A percentile compares a stretch with the other conserved stretches of the same genome.
phyloP scores from a whole-genome alignment of 2,888 invertebrate species.

The Ormyrus pomaceus region DNA sequence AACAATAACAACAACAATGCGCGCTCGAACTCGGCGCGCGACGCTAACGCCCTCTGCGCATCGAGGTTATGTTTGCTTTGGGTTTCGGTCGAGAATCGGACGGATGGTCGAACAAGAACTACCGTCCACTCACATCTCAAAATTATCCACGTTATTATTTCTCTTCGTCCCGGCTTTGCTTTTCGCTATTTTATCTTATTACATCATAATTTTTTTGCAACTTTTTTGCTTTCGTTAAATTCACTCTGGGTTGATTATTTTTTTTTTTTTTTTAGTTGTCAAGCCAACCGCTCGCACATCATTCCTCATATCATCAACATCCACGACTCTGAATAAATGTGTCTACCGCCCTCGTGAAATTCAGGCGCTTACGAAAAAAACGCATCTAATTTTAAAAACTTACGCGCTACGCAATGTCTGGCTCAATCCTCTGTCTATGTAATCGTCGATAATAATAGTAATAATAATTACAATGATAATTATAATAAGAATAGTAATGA shows the following conservation, averaged over 20 bases:
- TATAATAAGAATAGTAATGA: conserved; percentile 26
- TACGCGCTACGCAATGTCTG: conserved; percentile 24
- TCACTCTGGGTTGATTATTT: background rate
- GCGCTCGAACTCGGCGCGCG: conserved; percentile 15
- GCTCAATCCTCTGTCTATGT: conserved; percentile 30
- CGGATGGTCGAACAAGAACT: conserved; percentile 61
- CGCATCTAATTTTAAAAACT: conserved; percentile 59
- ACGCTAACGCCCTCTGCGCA: conserved; percentile 3
- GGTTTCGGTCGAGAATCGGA: conserved; percentile 48
- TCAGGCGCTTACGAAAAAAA: conserved; percentile 57
- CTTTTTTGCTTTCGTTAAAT: conserved; percentile 30
- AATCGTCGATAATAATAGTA: conserved; percentile 23
- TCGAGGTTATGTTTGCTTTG: background rate
- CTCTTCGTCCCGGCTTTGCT: background rate
- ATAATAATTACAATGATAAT: conserved; percentile 48
- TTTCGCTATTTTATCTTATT: conserved; percentile 12
- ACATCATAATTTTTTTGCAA: conserved; percentile 37
- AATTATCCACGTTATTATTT: conserved; percentile 33
- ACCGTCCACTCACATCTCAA: conserved; percentile 59
- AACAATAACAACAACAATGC: conserved; percentile 57
- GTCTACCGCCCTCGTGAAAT: conserved; percentile 55
- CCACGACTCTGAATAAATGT: conserved; percentile 35
- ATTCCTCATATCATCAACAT: conserved; percentile 21
- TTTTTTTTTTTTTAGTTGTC: conserved; percentile 16
- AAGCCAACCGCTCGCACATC: conserved; percentile 56